Conservation (phyloP, 2,797 vertebrate genomes). For the Sebastes kiyomatsui region DNA sequence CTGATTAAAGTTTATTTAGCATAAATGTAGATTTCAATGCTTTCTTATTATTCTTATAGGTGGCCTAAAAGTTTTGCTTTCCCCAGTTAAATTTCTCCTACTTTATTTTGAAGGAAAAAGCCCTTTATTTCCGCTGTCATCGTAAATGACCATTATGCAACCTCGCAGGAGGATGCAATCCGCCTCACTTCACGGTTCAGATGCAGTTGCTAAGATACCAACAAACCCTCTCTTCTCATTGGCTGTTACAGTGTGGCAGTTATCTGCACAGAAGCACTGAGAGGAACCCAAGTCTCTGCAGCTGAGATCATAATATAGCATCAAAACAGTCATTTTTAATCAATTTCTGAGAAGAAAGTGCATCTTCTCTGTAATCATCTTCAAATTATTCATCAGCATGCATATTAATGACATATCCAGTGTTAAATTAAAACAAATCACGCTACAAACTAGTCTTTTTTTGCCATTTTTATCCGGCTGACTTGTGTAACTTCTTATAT, state of each 20-base stretch:
- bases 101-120: constrained; percentile 38
- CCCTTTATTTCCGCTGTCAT: neutral
- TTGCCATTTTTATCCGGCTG: neutral
- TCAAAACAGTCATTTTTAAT: neutral
- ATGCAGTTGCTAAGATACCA: constrained; percentile 68
- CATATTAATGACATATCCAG: neutral
- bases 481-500: neutral
- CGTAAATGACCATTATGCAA: constrained; percentile 1
- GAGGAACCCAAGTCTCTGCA: neutral
- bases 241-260: constrained; percentile 9
- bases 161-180: constrained; percentile 26
- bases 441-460: neutral
- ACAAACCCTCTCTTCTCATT: constrained; percentile 30
- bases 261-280: neutral
- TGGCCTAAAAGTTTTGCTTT: rapidly evolving
- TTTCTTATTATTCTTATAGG: rapidly evolving
- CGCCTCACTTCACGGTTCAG: constrained; percentile 54
- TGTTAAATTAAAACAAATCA: neutral
- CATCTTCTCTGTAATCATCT: neutral
- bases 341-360: neutral
- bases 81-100: rapidly evolving
- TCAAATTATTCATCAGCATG: neutral
- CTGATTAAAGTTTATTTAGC: rapidly evolving
- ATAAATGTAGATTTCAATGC: rapidly evolving
- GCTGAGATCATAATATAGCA: neutral